A percentile compares a stretch with the other conserved stretches of the same genome.
Conservation (phyloP, 2,888 invertebrate species). For the Phorcus lineatus region DNA sequence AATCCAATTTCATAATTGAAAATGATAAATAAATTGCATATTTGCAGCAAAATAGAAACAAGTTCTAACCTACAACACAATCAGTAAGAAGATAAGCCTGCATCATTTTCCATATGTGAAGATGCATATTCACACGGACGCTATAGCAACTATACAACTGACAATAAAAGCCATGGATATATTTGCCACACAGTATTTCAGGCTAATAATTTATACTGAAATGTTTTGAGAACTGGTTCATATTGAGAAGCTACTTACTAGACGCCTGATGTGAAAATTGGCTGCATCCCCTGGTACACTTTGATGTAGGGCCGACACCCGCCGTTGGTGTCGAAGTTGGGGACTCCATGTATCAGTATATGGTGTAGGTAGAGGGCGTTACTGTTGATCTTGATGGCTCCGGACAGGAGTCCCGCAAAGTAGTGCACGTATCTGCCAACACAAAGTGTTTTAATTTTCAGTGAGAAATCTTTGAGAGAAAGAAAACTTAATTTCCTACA, state of each 20-base stretch:
- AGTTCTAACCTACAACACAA: too few species aligned
- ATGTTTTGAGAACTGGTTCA: too few species aligned
- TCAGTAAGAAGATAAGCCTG: too few species aligned
- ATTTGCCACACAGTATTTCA: too few species aligned
- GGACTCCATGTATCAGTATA: constrained; percentile 90
- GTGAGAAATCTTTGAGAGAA: not conserved
- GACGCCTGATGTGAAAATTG: constrained; percentile 90
- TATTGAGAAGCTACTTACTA: constrained; percentile 77
- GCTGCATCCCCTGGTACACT: constrained; percentile 92
- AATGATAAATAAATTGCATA: too few species aligned
- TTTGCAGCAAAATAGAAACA: too few species aligned
- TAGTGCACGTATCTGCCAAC: constrained; percentile 90
- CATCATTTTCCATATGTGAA: too few species aligned
- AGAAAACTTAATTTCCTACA: not conserved
- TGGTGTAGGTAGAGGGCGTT: constrained; percentile 90
- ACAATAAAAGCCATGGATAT: too few species aligned
- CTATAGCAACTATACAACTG: too few species aligned
- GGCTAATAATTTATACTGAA: too few species aligned
- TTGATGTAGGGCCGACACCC: constrained; percentile 78
- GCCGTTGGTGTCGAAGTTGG: constrained; percentile 81
- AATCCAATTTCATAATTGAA: too few species aligned
- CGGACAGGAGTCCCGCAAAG: constrained; percentile 91
- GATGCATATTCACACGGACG: too few species aligned
- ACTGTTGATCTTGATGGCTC: constrained; percentile 91
- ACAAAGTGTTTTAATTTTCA: constrained; percentile 3